Evolutionary conservation across 2,113 vertebrate species (phyloP), one percentile per base, ranked within the genome.

Genomic region (Plectropomus leopardus): DNA sequence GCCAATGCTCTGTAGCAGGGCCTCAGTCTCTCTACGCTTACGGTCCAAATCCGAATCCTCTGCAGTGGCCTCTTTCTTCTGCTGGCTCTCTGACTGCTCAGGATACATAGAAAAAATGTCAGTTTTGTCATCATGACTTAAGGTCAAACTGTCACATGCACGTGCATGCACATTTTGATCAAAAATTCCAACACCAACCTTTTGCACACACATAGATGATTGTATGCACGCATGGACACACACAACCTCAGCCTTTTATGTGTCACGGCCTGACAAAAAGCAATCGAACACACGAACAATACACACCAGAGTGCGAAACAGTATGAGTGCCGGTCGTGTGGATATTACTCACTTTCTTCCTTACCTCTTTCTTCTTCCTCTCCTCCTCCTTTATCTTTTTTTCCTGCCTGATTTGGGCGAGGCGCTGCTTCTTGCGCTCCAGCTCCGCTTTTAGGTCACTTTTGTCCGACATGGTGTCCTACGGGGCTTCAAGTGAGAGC

Each of bases 301-400:
- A 72, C 47, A 82, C 66, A 40, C 64, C 16, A 72, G 60, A 48
- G 80, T 36, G 36, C 14, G 11, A 57, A 63, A 58, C 66, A 58
- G 60, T 68, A 78, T 28, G 86, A 69, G 72, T 69, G 81, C 44
- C 21, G 11, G 48, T n/a, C 23, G 76, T 67, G 51, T 45, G 78
- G 47, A 17, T 54, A 10, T 32, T 81, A 90, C 90, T 90, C 88
- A 93, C 90, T 87, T 89, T 90, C 58, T 89, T 85, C 51, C 89
- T 96, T 93, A 97, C 97, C 95, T 99, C 98, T 95, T 98, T 99
- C 93, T 97, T 99, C 92, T 99, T 99, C 86, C 97, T 96, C 91
- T 99, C 98, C 82, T 99, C 98, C 86, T 99, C 98, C 90, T 98
- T 99, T n/a, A 97, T 94, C 88, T 99, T 99, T 91, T 99, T 99